Evolutionary conservation across 2,113 vertebrate species (phyloP).

Genomic region (Noturus placidus): DNA sequence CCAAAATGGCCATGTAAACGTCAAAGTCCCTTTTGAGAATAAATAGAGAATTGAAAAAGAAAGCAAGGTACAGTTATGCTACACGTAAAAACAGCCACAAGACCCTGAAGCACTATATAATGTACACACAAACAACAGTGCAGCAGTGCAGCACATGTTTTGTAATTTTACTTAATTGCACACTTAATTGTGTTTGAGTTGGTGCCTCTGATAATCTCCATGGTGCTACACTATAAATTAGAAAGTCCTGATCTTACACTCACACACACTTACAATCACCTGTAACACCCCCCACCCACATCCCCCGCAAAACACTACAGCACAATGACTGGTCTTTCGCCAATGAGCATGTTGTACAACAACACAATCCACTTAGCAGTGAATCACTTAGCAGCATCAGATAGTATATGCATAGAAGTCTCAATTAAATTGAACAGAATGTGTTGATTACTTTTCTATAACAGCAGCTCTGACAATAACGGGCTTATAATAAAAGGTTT

Average conservation of each 20-base stretch:
- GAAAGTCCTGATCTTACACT: neutral
- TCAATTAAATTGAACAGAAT: neutral
- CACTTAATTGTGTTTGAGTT: conserved; percentile 36
- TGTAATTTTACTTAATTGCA: too few species aligned
- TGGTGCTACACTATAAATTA: conserved; percentile 27
- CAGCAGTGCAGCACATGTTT: too few species aligned
- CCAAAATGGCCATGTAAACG: conserved; percentile 12
- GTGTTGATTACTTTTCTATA: neutral
- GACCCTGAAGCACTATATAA: neutral
- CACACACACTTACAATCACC: conserved; percentile 9
- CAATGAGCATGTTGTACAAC: neutral
- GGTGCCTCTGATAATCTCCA: conserved; percentile 28
- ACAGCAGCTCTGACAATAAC: neutral
- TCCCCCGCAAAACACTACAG: neutral
- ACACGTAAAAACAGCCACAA: conserved; percentile 3
- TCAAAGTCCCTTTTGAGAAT: neutral
- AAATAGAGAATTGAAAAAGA: neutral
- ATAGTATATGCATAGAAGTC: neutral
- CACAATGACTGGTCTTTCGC: neutral
- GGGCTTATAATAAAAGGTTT: neutral
- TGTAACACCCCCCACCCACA: neutral
- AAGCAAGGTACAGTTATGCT: neutral
- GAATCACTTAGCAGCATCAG: neutral
- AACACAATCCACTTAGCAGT: neutral
- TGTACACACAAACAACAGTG: conserved; percentile 9